Evolutionary conservation across 2,113 vertebrate genomes (phyloP).

Genomic region (Notarius quadriscutis): DNA sequence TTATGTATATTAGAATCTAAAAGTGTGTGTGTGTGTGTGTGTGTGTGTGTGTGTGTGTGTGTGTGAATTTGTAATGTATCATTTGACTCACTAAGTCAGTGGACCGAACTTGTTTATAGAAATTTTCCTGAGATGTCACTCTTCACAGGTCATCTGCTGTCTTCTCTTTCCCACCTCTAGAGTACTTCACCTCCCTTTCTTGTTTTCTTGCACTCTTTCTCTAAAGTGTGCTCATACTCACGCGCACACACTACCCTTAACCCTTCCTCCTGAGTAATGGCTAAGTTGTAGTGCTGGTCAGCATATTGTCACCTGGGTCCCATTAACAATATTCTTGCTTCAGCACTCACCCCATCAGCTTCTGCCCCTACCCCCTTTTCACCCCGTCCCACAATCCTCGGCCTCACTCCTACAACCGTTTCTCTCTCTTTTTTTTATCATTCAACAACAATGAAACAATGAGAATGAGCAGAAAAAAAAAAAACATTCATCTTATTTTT

Average conservation of each 20-base stretch:
- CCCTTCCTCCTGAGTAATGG: constrained; percentile 66
- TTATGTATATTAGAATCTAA: too few species aligned
- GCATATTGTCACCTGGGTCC: constrained; percentile 77
- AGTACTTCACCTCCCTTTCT: background rate
- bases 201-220: constrained; percentile 5
- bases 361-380: constrained; percentile 45
- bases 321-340: constrained; percentile 74
- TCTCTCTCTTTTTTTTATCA: constrained; percentile 18
- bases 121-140: background rate
- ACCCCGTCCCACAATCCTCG: constrained; percentile 34
- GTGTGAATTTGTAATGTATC: background rate
- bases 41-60: too few species aligned
- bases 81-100: background rate
- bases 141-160: background rate
- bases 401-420: background rate
- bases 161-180: background rate
- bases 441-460: constrained; percentile 14
- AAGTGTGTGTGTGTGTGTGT: too few species aligned
- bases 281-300: constrained; percentile 70
- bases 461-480: constrained; percentile 2
- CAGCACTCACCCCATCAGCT: constrained; percentile 63
- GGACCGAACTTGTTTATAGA: background rate
- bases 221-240: background rate
- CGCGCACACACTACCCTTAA: constrained; percentile 43
- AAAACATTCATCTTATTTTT: constrained; percentile 19